Base-by-base conservation (phyloP, 2,888 invertebrate genomes). In the Heliconius erato region DNA sequence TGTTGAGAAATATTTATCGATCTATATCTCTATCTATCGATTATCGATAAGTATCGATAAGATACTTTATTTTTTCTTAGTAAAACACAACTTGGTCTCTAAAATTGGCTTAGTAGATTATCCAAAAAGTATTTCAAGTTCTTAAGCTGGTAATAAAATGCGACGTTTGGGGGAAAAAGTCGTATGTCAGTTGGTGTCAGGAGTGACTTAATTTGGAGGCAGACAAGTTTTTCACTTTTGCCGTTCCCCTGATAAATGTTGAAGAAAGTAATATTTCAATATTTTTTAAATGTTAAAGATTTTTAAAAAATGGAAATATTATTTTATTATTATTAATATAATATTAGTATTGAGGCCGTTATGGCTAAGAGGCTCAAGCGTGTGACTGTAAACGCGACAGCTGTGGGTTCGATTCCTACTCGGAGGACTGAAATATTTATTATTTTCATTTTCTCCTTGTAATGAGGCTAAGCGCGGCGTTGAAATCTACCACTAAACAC, bases 181-280 rank as follows among this genome's bases (percentile, higher is more conserved):
- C 79, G 74, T 79, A 77, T 74, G 82, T 80, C 84, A 82, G 79
- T 68, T 79, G 69, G 69, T 76, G 80, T 83, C 79, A 83, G 28
- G 35, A 81, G 59, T 83, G 74, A 83, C 82, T 84, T 80, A 83
- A 83, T 84, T 83, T 82, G 77, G 82, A 80, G 80, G 32, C 54
- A 54, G 65, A 23, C 69, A 80, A 80, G 76, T 77, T 82, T 84
- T 84, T 81, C 79, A 80, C 82, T 84, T 80, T 44, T 79, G 79
- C 44, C 72, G 16, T 77, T 79, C 67, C 63, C 65, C 59, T 72
- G 76, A 83, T 81, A 72, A 80, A 80, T 69, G 72, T 63, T 74
- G 26, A 32, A 54, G 32, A 11, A 40, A 40, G 1, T 40, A 40
- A 9, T 40, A 35, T 35, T 9, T 35, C 35, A 9, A 9, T 40